Conservation (phyloP, 2,888 invertebrate genomes). For the Napeogenes inachia region DNA sequence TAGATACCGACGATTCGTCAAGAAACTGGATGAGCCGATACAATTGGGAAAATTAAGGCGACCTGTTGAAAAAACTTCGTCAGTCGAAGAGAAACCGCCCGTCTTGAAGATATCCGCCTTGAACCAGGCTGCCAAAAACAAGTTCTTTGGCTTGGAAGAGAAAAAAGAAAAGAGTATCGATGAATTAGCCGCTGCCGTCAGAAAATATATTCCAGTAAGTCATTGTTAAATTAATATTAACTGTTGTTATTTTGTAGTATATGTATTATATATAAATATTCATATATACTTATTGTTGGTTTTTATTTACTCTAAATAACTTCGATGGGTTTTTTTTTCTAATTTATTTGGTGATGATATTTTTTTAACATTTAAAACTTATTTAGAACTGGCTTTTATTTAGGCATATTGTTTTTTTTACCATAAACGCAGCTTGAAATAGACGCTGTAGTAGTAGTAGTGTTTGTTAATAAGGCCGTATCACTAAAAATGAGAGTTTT, state of each 20-base stretch:
- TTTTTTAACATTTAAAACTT: too few species aligned
- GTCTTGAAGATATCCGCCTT: constrained; percentile 59
- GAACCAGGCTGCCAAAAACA: constrained; percentile 66
- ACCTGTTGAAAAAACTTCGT: constrained; percentile 48
- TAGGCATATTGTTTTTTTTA: too few species aligned
- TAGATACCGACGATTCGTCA: constrained; percentile 50
- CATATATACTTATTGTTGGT: too few species aligned
- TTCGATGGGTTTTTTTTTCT: too few species aligned
- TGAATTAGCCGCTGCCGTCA: constrained; percentile 63
- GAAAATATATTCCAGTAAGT: constrained; percentile 69
- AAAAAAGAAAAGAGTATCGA: constrained; percentile 65
- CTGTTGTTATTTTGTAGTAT: too few species aligned
- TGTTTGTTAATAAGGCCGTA: too few species aligned
- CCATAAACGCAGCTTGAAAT: too few species aligned
- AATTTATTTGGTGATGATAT: too few species aligned
- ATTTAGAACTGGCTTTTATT: too few species aligned
- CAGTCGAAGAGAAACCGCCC: constrained; percentile 47
- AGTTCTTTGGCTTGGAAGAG: constrained; percentile 63
- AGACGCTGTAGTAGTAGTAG: too few species aligned
- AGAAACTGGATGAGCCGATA: constrained; percentile 62
- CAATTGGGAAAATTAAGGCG: constrained; percentile 62
- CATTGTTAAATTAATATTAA: neutral
- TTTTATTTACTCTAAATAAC: neutral
- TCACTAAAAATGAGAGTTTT: too few species aligned
- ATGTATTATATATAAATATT: too few species aligned